phyloP scores from a whole-genome alignment of 2,797 vertebrate species.

The Syndactyla subalaris region DNA sequence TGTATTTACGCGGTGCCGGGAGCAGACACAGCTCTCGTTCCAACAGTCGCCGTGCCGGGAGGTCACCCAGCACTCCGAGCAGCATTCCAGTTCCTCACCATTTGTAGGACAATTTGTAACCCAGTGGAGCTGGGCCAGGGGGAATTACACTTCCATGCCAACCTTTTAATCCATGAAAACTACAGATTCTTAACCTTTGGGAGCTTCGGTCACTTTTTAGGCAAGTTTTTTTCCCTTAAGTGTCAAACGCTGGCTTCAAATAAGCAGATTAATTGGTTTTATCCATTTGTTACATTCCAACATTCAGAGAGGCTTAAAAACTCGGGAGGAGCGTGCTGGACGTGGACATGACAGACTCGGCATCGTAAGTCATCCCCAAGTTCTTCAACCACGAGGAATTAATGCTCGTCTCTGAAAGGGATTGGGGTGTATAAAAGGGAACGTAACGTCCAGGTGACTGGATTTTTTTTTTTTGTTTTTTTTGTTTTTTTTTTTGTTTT shows the following conservation, averaged over 20 bases:
- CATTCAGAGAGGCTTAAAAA: conserved; percentile 30
- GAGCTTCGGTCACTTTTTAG: conserved; percentile 43
- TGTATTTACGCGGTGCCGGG: conserved; percentile 32
- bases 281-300: background rate
- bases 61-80: conserved; percentile 45
- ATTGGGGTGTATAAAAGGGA: conserved; percentile 27
- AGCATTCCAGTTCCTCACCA: conserved; percentile 66
- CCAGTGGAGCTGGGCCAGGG: background rate
- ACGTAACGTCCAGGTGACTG: conserved; percentile 39
- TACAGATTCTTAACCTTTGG: conserved; percentile 47
- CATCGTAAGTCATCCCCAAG: background rate
- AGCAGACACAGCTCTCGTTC: background rate
- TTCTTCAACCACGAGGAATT: conserved; percentile 22
- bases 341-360: background rate
- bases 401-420: conserved; percentile 13
- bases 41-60: conserved; percentile 9
- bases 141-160: conserved; percentile 50
- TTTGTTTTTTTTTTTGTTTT: background rate
- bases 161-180: conserved; percentile 47
- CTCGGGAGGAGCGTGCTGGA: conserved; percentile 14
- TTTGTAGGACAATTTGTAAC: background rate
- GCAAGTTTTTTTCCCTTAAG: conserved; percentile 29
- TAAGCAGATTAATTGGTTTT: background rate
- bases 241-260: conserved; percentile 65
- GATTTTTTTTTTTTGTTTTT: background rate